Conservation (phyloP, 2,888 invertebrate species). For the Drosophila multiciliata region DNA sequence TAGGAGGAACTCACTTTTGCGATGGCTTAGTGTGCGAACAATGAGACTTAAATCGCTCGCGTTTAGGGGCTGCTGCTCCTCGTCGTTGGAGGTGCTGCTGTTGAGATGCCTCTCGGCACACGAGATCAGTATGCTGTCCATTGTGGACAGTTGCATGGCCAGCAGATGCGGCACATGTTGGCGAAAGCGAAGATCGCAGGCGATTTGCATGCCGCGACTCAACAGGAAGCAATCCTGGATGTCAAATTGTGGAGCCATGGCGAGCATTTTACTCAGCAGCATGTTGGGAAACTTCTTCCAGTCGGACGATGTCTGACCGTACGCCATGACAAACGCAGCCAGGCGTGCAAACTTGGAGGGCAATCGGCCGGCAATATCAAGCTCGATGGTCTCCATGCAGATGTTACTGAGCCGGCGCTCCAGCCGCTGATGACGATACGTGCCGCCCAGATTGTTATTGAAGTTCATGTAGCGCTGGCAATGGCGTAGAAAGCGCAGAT, state of each 20-base stretch:
- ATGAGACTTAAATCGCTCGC: conserved; percentile 80
- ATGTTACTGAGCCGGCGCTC: conserved; percentile 85
- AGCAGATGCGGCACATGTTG: conserved; percentile 66
- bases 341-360: conserved; percentile 84
- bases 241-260: conserved; percentile 84
- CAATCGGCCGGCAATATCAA: conserved; percentile 81
- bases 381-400: conserved; percentile 82
- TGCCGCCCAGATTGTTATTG: conserved; percentile 86
- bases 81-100: conserved; percentile 6
- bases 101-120: conserved; percentile 82
- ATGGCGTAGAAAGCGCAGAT: conserved; percentile 83
- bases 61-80: conserved; percentile 56
- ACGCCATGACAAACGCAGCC: conserved; percentile 85
- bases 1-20: conserved; percentile 75
- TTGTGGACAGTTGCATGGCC: conserved; percentile 72
- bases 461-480: conserved; percentile 87
- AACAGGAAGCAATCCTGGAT: conserved; percentile 84
- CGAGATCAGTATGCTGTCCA: conserved; percentile 81
- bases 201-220: conserved; percentile 85
- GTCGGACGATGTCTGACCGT: conserved; percentile 82
- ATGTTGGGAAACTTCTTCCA: conserved; percentile 82
- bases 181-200: conserved; percentile 81
- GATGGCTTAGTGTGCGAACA: conserved; percentile 79
- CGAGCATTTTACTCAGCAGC: conserved; percentile 83
- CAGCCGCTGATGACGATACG: conserved; percentile 85